Base-by-base conservation (phyloP, 2,113 vertebrate species). In the Chloroceryle aenea region DNA sequence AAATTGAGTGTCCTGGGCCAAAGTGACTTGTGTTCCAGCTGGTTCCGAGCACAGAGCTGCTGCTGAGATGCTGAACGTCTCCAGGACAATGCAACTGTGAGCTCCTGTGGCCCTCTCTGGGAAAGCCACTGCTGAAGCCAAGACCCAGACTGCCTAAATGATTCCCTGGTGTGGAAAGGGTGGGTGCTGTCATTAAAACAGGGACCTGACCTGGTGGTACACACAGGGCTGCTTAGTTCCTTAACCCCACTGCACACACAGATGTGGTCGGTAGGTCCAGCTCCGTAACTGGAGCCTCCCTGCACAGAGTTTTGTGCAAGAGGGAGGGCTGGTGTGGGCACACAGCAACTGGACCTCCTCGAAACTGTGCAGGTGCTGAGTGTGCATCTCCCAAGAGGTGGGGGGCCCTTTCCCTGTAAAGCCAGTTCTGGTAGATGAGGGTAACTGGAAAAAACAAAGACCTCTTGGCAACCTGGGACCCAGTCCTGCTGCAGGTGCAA, bases 351-450 rank as follows among this genome's bases (percentile, higher is more conserved):
- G 74, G 34, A 29, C 22, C 73, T 55, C 32, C 50, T 34, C 17
- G 67, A n/a, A 55, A 7, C 27, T 43, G 11, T 32, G 30, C 26
- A 5, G 53, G 12, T 45, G 61, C 77, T 83, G 61, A 38, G 59
- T 36, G 20, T 18, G 47, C 47, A n/a, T 2, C 23, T 69, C 52
- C 61, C 0, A 1, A 29, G 19, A 34, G 58, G 14, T 19, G 7
- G 4, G 29, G 42, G 38, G 5, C 32, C 20, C 26, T 88, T 58
- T 10, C 3, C 34, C 8, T 8, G 43, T 9, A n/a, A 45, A 74
- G 3, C 34, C 55, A 55, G 29, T 58, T 25, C 67, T 0, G 0
- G 12, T 10, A 55, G 21, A 11, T 0, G 14, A 10, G 19, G 27
- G 3, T 2, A 20, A 14, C 25, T 13, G 56, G 11, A 73, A 40